These are phyloP conservation scores for Notiomystis cincta DNA, from an alignment of 2,113 vertebrate genomes.

Conservation along the genomic window DNA sequence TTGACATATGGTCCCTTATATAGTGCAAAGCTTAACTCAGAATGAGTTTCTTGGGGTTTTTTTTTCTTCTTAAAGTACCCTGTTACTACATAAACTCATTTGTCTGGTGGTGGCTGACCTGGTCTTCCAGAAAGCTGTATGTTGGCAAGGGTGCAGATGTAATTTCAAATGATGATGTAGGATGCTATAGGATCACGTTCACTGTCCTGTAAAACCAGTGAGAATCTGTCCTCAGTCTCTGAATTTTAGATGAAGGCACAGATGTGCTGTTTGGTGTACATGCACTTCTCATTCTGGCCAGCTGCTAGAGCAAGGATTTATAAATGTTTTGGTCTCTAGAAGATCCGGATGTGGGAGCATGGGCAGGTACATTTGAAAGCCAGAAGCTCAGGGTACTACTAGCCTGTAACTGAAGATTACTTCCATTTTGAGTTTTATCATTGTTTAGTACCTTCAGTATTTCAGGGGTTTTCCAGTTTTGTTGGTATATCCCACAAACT, in stretches of 20 bases:
- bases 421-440: not conserved
- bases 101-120: not conserved
- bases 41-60: not conserved
- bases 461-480: not conserved
- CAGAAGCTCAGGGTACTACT: not conserved
- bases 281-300: not conserved
- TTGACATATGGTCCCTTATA: not conserved
- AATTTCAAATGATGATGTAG: not conserved
- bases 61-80: not conserved
- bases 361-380: not conserved
- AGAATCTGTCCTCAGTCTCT: not conserved
- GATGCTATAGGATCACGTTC: not conserved
- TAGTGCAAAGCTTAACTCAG: not conserved
- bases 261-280: rapidly evolving
- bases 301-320: not conserved
- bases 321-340: not conserved
- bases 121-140: not conserved
- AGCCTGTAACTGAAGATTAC: not conserved
- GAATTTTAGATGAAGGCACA: not conserved
- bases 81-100: not conserved
- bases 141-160: not conserved
- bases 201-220: not conserved
- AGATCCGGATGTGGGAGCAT: not conserved
- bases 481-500: not conserved
- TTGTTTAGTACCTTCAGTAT: not conserved